Conservation (phyloP, 2,888 invertebrate species). For the Patella ulyssiponensis region DNA sequence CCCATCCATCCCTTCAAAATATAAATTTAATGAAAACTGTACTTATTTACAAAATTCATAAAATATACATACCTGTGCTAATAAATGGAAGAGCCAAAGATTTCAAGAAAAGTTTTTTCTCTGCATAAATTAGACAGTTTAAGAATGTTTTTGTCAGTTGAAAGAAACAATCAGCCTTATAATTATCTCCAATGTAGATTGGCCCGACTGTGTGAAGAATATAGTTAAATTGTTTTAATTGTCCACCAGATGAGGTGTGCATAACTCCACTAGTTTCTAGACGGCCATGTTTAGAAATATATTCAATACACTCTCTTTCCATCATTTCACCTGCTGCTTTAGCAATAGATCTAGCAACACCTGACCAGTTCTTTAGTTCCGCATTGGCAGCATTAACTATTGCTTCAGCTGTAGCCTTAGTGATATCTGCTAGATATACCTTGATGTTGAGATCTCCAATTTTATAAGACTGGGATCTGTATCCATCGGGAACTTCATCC, state of each 20-base stretch:
- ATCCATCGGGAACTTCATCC: not conserved
- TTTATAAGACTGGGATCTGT: not conserved
- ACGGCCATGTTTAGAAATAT: conserved; percentile 38
- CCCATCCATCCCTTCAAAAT: no score
- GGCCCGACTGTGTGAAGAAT: conserved; percentile 57
- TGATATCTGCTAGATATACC: conserved; percentile 44
- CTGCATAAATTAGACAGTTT: conserved; percentile 27
- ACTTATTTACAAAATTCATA: not conserved
- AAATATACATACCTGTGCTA: conserved; percentile 40
- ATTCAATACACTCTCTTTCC: conserved; percentile 44
- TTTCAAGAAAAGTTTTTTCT: conserved; percentile 21
- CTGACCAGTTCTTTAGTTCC: conserved; percentile 36
- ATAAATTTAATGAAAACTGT: no score
- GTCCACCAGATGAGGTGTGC: conserved; percentile 51
- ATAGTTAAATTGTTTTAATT: conserved; percentile 39
- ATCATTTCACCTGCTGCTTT: conserved; percentile 42
- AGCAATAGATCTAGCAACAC: conserved; percentile 43
- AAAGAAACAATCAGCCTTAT: conserved; percentile 34
- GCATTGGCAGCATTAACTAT: conserved; percentile 48
- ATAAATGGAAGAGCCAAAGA: conserved; percentile 45
- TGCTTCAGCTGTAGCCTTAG: conserved; percentile 41
- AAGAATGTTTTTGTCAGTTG: conserved; percentile 38
- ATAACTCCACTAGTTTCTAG: conserved; percentile 39
- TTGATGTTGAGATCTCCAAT: conserved; percentile 22
- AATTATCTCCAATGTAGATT: conserved; percentile 32